phyloP scores from a whole-genome alignment of 2,113 vertebrate genomes.

The Dascyllus trimaculatus region DNA sequence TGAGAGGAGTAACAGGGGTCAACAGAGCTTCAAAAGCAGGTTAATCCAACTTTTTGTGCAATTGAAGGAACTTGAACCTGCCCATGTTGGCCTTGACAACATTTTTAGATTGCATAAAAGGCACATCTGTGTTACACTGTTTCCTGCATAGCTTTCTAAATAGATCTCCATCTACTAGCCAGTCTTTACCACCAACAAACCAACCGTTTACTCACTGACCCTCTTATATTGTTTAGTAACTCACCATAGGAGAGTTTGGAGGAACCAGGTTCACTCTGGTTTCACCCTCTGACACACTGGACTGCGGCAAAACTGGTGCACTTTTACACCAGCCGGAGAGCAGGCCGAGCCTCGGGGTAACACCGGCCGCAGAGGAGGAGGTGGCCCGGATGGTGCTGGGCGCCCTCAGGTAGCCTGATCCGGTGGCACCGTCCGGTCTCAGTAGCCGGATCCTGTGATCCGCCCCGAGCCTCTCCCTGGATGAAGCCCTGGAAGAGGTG shows the following conservation, averaged over 20 bases:
- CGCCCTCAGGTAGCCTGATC: slow-evolving; percentile 72
- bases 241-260: slow-evolving; percentile 84
- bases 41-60: no score
- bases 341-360: slow-evolving; percentile 37
- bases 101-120: no score
- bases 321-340: slow-evolving; percentile 69
- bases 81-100: no score
- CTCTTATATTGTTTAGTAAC: background rate
- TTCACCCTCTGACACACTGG: slow-evolving; percentile 79
- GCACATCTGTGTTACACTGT: no score
- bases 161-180: no score
- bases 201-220: no score
- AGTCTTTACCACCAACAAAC: no score
- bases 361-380: slow-evolving; percentile 50
- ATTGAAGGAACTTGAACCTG: no score
- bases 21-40: no score
- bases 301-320: slow-evolving; percentile 65
- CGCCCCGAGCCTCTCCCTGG: slow-evolving; percentile 64
- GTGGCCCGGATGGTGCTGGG: slow-evolving; percentile 73
- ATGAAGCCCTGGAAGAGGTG: slow-evolving; percentile 82
- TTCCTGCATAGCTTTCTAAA: no score
- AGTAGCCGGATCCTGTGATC: slow-evolving; percentile 69
- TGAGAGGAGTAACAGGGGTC: no score
- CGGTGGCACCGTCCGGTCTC: slow-evolving; percentile 77
- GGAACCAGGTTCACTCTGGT: slow-evolving; percentile 76